A percentile compares a stretch with the other conserved stretches of the same genome.
These are phyloP conservation scores for Battus philenor DNA, from an alignment of 1,140 invertebrate genomes.

Conservation along the genomic window DNA sequence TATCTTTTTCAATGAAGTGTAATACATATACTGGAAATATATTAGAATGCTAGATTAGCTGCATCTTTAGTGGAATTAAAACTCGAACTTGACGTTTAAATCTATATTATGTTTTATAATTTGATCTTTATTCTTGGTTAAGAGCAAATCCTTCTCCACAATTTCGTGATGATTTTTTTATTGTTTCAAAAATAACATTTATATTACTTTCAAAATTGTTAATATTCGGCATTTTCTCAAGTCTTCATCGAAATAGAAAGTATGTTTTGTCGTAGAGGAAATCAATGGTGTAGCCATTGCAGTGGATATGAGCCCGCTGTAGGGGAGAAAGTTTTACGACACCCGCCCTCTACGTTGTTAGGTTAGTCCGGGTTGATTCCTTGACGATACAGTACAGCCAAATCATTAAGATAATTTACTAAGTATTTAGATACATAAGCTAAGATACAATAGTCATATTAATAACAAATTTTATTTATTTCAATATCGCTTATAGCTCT, in stretches of 20 bases:
- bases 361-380: constrained; percentile 60
- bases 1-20: too few relatives aligned
- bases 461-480: too few relatives aligned
- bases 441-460: too few relatives aligned
- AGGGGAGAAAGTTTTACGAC: constrained; percentile 62
- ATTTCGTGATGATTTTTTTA: too few relatives aligned
- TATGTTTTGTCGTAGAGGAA: constrained; percentile 27
- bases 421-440: too few relatives aligned
- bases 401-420: constrained; percentile 25
- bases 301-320: constrained; percentile 21
- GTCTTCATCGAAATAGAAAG: constrained; percentile 37
- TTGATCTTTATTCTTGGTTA: too few relatives aligned
- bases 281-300: constrained; percentile 40
- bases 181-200: too few relatives aligned
- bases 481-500: too few relatives aligned
- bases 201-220: background rate
- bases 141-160: too few relatives aligned
- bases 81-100: background rate
- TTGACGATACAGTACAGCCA: constrained; percentile 43
- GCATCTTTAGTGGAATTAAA: too few relatives aligned
- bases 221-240: background rate
- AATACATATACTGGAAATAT: too few relatives aligned
- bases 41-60: too few relatives aligned
- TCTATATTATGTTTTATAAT: background rate
- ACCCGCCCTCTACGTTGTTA: constrained; percentile 50